phyloP scores from a whole-genome alignment of 2,797 vertebrate species.

The Pyrrhura leucotis region DNA sequence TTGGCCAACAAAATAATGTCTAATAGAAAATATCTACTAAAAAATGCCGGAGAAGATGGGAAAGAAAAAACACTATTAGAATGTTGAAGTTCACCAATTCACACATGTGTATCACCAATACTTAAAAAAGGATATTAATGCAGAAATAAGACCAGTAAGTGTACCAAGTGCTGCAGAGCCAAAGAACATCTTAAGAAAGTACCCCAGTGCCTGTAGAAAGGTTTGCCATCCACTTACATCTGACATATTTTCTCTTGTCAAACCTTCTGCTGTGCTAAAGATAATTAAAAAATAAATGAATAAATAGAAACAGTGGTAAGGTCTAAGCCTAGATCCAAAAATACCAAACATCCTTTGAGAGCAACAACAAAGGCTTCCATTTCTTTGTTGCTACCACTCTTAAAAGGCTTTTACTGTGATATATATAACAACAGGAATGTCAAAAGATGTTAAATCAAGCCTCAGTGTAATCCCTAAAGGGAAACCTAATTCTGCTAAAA shows the following conservation, averaged over 20 bases:
- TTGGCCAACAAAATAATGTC: not conserved
- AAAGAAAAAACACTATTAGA: not conserved
- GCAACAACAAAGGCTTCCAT: not conserved
- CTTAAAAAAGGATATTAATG: conserved; percentile 89
- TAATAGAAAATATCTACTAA: not conserved
- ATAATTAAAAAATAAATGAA: conserved; percentile 44
- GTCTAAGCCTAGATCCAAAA: conserved; percentile 18
- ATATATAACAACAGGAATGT: conserved; percentile 51
- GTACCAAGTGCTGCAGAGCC: conserved; percentile 96
- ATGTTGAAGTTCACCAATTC: not conserved
- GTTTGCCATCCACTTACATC: conserved; percentile 93
- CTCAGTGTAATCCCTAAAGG: conserved; percentile 24
- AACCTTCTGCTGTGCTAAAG: conserved; percentile 95
- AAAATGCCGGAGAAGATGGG: not conserved
- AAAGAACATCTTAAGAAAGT: conserved; percentile 99
- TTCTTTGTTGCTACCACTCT: conserved; percentile 16
- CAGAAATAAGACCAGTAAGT: conserved; percentile 96
- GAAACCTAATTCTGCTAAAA: conserved; percentile 52
- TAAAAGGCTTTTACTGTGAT: conserved; percentile 63
- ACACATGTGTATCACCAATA: not conserved
- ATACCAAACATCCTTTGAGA: conserved; percentile 23
- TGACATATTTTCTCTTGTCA: conserved; percentile 88
- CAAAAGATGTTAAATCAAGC: conserved; percentile 59
- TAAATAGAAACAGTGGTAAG: conserved; percentile 28
- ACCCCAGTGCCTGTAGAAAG: conserved; percentile 91